Evolutionary conservation across 2,888 invertebrate species (phyloP).

Genomic region (Philonicus albiceps): DNA sequence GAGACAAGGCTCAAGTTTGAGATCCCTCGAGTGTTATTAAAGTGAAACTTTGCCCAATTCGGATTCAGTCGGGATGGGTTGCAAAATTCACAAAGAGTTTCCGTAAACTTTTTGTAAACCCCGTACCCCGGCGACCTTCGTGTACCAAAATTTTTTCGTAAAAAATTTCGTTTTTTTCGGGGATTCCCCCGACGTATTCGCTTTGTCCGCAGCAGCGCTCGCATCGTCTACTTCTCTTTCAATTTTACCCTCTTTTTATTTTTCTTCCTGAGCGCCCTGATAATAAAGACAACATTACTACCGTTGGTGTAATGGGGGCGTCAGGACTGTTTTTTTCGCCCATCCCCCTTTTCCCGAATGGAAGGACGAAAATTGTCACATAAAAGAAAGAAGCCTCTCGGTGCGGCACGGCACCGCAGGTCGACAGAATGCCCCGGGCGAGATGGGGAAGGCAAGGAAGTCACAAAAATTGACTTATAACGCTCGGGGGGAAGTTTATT

Average conservation of each 20-base stretch:
- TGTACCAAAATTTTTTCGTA: not conserved
- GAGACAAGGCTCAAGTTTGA: slow-evolving; percentile 1
- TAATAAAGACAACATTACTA: slow-evolving; percentile 32
- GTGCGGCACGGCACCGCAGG: not conserved
- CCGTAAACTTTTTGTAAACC: not conserved
- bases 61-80: not conserved
- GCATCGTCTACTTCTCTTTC: slow-evolving; percentile 26
- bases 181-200: slow-evolving; percentile 3
- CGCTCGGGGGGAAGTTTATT: slow-evolving; percentile 44
- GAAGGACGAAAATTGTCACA: slow-evolving; percentile 10
- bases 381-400: not conserved
- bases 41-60: slow-evolving; percentile 4
- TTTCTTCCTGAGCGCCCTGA: slow-evolving; percentile 35
- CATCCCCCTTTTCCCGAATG: not conserved
- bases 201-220: not conserved
- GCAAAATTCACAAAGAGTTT: not conserved
- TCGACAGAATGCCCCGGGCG: not conserved
- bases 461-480: slow-evolving; percentile 44
- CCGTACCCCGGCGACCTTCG: not conserved
- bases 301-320: not conserved
- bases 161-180: not conserved
- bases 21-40: not conserved
- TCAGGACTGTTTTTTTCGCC: not conserved
- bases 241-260: slow-evolving; percentile 30
- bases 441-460: not conserved